Percentiles rank a stretch among this genome's conserved stretches.
phyloP scores from a whole-genome alignment of 2,113 vertebrate genomes.

The Gobius niger region DNA sequence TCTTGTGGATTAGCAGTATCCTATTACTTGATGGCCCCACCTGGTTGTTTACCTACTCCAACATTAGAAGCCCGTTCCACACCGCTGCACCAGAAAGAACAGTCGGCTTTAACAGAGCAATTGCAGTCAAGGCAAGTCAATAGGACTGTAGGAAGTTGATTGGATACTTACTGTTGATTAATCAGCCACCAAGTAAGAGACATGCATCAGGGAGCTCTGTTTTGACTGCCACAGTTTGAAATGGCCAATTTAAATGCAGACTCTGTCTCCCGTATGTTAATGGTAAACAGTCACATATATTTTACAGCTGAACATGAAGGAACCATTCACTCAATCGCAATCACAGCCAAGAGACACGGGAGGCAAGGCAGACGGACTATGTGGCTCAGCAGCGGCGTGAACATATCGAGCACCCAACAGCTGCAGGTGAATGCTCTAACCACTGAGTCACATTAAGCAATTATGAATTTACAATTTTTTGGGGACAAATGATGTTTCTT shows the following conservation, averaged over 20 bases:
- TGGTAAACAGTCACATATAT: neutral
- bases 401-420: no score
- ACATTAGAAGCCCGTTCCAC: neutral
- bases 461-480: no score
- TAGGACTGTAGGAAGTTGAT: constrained; percentile 4
- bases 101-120: neutral
- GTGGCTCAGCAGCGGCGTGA: neutral
- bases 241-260: neutral
- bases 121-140: neutral
- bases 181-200: neutral
- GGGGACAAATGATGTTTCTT: no score
- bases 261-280: neutral
- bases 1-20: constrained; percentile 46
- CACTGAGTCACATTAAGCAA: no score
- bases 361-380: neutral
- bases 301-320: neutral
- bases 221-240: neutral
- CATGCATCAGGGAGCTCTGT: neutral
- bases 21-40: constrained; percentile 40
- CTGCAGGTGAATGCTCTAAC: no score
- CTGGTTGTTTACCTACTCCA: constrained; percentile 51
- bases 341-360: neutral
- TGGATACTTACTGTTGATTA: constrained; percentile 7
- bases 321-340: neutral
- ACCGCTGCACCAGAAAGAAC: neutral